These are phyloP conservation scores for Scaptodrosophila lebanonensis DNA, from an alignment of 1,140 invertebrate species.

Conservation along the genomic window DNA sequence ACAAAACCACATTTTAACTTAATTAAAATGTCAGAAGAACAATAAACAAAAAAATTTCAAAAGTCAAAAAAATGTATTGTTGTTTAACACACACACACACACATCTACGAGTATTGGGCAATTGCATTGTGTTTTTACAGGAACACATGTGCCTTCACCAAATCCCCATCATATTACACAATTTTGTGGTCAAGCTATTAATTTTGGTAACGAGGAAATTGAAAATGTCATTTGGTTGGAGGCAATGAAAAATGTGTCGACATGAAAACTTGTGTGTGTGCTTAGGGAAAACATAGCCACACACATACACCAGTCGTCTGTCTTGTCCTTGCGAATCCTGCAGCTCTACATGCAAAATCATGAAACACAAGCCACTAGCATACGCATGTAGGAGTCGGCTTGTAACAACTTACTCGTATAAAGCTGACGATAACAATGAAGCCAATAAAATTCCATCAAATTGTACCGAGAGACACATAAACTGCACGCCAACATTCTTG, in stretches of 20 bases:
- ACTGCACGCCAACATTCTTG: too few species aligned
- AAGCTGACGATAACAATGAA: too few species aligned
- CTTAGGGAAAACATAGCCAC: not conserved
- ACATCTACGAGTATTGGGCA: not conserved
- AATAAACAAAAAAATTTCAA: constrained; percentile 9
- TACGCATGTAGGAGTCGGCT: too few species aligned
- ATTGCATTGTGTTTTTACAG: not conserved
- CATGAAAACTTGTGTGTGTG: constrained; percentile 28
- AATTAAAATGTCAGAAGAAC: constrained; percentile 27
- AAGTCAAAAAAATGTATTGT: constrained; percentile 15
- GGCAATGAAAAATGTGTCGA: constrained; percentile 20
- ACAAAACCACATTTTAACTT: constrained; percentile 31
- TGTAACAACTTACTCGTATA: too few species aligned
- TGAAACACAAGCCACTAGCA: too few species aligned
- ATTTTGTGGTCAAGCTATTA: constrained; percentile 35
- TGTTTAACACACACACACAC: constrained; percentile 18
- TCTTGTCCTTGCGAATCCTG: too few species aligned
- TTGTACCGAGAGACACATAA: too few species aligned
- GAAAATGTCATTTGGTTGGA: constrained; percentile 7
- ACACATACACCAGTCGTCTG: too few species aligned
- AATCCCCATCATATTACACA: constrained; percentile 38
- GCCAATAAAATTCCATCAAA: too few species aligned
- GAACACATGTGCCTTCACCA: constrained; percentile 28
- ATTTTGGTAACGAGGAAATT: constrained; percentile 11
- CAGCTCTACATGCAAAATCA: too few species aligned